Percentiles rank a stretch among this genome's conserved stretches.
phyloP scores from a whole-genome alignment of 2,888 invertebrate species.

The Clunio marinus region DNA sequence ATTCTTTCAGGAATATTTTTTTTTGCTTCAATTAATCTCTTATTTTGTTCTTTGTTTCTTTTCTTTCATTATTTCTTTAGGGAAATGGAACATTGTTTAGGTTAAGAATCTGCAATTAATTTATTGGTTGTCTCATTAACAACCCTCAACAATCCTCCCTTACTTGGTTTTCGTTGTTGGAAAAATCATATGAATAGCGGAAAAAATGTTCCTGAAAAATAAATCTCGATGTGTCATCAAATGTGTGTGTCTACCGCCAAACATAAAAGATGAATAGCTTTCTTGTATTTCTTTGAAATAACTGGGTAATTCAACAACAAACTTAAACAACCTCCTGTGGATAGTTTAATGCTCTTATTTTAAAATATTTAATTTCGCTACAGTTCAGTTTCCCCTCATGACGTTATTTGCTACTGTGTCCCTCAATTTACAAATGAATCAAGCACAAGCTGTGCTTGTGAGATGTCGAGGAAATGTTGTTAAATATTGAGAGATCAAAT shows the following conservation, averaged over 20 bases:
- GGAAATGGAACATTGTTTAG: not conserved
- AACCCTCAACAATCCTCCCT: not conserved
- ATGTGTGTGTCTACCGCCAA: slow-evolving; percentile 31
- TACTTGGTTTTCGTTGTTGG: not conserved
- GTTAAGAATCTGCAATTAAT: slow-evolving; percentile 10
- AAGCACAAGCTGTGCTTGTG: not conserved
- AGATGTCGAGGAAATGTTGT: slow-evolving; percentile 24
- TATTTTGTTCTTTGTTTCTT: no score
- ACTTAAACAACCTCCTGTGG: slow-evolving; percentile 28
- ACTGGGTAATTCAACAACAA: not conserved
- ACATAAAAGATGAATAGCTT: slow-evolving; percentile 9
- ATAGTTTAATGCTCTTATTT: slow-evolving; percentile 38
- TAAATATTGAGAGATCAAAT: slow-evolving; percentile 23
- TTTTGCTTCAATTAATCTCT: no score
- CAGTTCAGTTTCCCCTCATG: no score
- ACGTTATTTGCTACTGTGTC: slow-evolving; percentile 2
- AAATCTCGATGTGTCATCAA: slow-evolving; percentile 39
- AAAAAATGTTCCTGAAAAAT: not conserved
- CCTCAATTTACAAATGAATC: not conserved
- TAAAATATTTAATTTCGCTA: slow-evolving; percentile 19
- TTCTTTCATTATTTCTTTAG: no score
- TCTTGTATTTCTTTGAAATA: not conserved
- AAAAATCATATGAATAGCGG: not conserved
- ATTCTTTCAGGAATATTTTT: no score
- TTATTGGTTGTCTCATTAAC: slow-evolving; percentile 31